Conservation (phyloP, 2,888 invertebrate species). For the Synanthedon myopaeformis region DNA sequence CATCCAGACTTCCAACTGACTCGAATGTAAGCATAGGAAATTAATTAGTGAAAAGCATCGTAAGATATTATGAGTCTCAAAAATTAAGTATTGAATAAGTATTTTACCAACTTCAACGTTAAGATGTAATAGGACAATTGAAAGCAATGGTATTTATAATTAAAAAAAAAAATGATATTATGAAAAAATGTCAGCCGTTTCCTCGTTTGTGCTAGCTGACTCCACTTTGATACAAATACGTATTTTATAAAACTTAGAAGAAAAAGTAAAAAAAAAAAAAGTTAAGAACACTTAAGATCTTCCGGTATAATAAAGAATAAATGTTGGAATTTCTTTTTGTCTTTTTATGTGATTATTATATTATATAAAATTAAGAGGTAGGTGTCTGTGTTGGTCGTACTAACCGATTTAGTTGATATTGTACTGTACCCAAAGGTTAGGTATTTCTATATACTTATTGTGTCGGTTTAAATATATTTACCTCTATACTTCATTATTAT, state of each 20-base stretch:
- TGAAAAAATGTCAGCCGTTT: slow-evolving; percentile 53
- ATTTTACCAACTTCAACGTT: slow-evolving; percentile 63
- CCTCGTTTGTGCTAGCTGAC: slow-evolving; percentile 59
- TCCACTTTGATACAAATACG: slow-evolving; percentile 65
- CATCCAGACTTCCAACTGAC: slow-evolving; percentile 49
- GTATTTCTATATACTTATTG: slow-evolving; percentile 67
- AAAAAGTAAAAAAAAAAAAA: slow-evolving; percentile 37
- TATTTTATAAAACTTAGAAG: slow-evolving; percentile 54
- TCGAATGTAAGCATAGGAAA: slow-evolving; percentile 48
- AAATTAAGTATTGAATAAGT: slow-evolving; percentile 63
- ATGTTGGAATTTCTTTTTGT: slow-evolving; percentile 60
- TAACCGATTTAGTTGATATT: slow-evolving; percentile 65
- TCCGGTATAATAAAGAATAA: slow-evolving; percentile 52
- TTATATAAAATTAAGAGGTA: slow-evolving; percentile 64
- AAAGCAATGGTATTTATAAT: slow-evolving; percentile 69
- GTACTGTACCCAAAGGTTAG: slow-evolving; percentile 46
- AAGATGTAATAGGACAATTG: slow-evolving; percentile 52
- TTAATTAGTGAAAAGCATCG: slow-evolving; percentile 59
- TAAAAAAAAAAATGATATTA: slow-evolving; percentile 34
- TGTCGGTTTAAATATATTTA: slow-evolving; percentile 62
- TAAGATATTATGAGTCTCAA: slow-evolving; percentile 61
- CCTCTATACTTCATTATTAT: slow-evolving; percentile 55
- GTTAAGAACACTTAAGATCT: slow-evolving; percentile 61
- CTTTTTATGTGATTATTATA: slow-evolving; percentile 41
- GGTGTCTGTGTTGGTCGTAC: slow-evolving; percentile 64